Percentiles rank a stretch among this genome's conserved stretches.
These are phyloP conservation scores for Lasius fuliginosus DNA, from an alignment of 2,888 invertebrate genomes.

Conservation along the genomic window DNA sequence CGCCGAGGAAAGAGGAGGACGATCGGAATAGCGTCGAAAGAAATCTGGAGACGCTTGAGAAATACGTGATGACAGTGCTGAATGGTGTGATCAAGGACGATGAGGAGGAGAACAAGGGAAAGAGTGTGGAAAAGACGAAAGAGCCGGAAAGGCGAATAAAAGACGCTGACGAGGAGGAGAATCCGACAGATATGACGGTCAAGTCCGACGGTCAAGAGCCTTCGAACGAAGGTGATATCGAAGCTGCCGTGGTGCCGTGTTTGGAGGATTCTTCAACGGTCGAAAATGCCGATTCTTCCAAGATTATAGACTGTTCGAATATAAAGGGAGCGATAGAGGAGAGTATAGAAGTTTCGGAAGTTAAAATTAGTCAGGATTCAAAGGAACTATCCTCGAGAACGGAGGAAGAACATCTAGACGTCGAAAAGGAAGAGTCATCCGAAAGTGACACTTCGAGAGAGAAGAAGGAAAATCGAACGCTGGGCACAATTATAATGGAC, in stretches of 20 bases:
- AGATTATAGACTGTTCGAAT: not conserved
- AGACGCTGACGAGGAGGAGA: constrained; percentile 15
- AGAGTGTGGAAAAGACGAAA: constrained; percentile 36
- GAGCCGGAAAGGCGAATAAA: constrained; percentile 52
- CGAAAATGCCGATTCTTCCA: constrained; percentile 24
- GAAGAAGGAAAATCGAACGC: constrained; percentile 63
- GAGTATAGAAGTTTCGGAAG: not conserved
- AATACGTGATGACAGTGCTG: constrained; percentile 85
- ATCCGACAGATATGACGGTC: constrained; percentile 58
- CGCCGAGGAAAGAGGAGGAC: constrained; percentile 69
- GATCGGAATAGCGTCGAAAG: constrained; percentile 79
- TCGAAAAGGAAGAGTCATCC: not conserved
- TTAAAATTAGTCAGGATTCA: not conserved
- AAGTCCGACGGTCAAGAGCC: constrained; percentile 69
- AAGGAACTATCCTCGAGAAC: constrained; percentile 12
- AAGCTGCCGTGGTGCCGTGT: constrained; percentile 76
- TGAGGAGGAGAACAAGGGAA: constrained; percentile 70
- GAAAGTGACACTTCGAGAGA: constrained; percentile 51
- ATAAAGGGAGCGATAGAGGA: not conserved
- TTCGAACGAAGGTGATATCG: constrained; percentile 79
- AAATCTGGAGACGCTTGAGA: constrained; percentile 83
- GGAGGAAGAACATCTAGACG: constrained; percentile 24
- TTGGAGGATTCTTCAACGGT: constrained; percentile 57
- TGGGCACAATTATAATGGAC: constrained; percentile 80
- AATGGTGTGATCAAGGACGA: constrained; percentile 84